phyloP scores from a whole-genome alignment of 1,140 invertebrate genomes.

The Adelges cooleyi region DNA sequence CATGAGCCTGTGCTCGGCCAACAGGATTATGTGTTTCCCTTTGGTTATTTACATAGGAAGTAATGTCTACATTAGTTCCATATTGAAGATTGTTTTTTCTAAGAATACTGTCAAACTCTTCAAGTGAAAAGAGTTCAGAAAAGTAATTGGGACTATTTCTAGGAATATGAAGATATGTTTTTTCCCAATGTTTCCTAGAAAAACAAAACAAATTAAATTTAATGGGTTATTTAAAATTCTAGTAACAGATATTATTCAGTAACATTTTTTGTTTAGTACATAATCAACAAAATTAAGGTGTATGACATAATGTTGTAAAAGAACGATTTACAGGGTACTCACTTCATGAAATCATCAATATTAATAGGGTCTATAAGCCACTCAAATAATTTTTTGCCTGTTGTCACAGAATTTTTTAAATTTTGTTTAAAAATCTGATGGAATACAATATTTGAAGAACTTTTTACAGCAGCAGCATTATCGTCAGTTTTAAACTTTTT shows the following conservation, averaged over 20 bases:
- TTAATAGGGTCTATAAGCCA: conserved; percentile 59
- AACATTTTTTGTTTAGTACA: neutral
- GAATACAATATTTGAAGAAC: neutral
- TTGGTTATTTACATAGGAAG: conserved; percentile 63
- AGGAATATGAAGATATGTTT: conserved; percentile 59
- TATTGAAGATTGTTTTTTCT: conserved; percentile 62
- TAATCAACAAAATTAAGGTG: no score
- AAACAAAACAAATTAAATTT: conserved; percentile 33
- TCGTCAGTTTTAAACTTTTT: neutral
- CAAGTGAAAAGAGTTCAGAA: conserved; percentile 58
- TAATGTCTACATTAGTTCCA: conserved; percentile 81
- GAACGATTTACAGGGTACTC: conserved; percentile 33
- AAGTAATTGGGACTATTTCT: conserved; percentile 54
- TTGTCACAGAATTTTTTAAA: conserved; percentile 1
- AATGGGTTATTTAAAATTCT: neutral
- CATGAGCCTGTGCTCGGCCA: conserved; percentile 57
- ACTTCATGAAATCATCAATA: conserved; percentile 51
- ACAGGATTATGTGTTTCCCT: conserved; percentile 79
- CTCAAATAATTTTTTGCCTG: conserved; percentile 42
- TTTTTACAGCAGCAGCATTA: neutral
- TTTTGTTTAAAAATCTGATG: neutral
- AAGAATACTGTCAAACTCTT: conserved; percentile 65
- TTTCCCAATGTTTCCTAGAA: conserved; percentile 59
- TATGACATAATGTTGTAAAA: neutral
- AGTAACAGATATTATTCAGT: neutral